Conservation (phyloP, 2,113 vertebrate genomes). For the Pogonocichla stellata region DNA sequence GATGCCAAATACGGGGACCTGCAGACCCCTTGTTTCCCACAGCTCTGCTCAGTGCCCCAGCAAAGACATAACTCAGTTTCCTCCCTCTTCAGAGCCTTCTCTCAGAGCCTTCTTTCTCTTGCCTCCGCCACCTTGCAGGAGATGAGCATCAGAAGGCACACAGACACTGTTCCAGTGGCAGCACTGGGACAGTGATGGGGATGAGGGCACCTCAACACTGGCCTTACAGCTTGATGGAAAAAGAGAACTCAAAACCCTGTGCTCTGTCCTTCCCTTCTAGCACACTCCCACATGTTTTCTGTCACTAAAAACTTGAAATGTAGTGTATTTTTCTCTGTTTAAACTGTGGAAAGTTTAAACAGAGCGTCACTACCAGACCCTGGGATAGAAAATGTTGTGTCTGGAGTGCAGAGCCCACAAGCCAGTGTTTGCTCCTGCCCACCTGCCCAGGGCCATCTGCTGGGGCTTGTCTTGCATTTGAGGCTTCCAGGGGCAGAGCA, state of each 20-base stretch:
- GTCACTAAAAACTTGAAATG: background rate
- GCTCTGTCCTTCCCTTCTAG: background rate
- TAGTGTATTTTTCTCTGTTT: background rate
- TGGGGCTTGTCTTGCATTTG: background rate
- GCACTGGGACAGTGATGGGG: background rate
- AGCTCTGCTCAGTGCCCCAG: background rate
- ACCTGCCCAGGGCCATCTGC: background rate
- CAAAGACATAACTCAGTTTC: background rate
- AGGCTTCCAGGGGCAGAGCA: background rate
- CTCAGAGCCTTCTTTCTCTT: background rate
- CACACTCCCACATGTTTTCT: background rate
- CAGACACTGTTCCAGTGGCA: background rate
- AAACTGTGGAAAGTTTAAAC: background rate
- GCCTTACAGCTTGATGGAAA: background rate
- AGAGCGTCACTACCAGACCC: background rate
- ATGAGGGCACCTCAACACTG: background rate
- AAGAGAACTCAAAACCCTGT: background rate
- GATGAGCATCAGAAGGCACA: fast-evolving
- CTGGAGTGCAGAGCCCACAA: background rate
- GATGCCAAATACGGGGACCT: background rate
- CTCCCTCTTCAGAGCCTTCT: background rate
- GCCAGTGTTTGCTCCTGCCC: background rate
- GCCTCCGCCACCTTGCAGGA: background rate
- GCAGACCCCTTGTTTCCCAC: background rate
- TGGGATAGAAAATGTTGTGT: background rate